Evolutionary conservation across 2,113 vertebrate genomes (phyloP).

Genomic region (Pseudolaguvia tuberculata): DNA sequence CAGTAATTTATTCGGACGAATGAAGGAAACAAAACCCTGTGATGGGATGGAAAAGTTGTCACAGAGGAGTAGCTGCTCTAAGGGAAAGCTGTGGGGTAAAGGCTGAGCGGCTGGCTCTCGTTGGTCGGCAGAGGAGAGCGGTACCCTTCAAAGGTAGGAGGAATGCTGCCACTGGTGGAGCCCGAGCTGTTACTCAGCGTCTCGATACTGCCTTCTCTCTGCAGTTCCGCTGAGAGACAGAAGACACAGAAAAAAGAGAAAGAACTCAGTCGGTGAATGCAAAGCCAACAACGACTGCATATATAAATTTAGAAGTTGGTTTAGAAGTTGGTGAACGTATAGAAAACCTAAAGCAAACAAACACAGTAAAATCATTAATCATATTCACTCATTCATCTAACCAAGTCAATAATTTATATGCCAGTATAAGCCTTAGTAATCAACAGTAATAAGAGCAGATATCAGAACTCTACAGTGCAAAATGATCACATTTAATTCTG

Average conservation of each 20-base stretch:
- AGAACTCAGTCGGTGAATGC: neutral
- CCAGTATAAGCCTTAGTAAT: neutral
- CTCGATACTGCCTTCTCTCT: slow-evolving; percentile 98
- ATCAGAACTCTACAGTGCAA: neutral
- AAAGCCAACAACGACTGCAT: neutral
- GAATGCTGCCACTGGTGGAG: slow-evolving; percentile 96
- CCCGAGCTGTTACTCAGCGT: slow-evolving; percentile 98
- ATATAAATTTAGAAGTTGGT: neutral
- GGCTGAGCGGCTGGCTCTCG: slow-evolving; percentile 93
- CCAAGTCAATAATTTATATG: neutral
- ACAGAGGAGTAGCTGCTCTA: slow-evolving; percentile 50
- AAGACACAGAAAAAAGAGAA: slow-evolving; percentile 5
- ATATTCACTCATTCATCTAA: too few species aligned
- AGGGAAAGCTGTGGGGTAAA: slow-evolving; percentile 88
- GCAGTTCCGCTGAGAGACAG: slow-evolving; percentile 76
- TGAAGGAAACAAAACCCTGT: slow-evolving; percentile 15
- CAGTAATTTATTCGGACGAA: neutral
- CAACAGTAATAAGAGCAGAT: neutral
- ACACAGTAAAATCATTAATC: too few species aligned
- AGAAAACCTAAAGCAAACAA: too few species aligned
- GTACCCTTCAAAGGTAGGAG: slow-evolving; percentile 93
- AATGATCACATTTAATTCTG: neutral
- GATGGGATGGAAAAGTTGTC: slow-evolving; percentile 5
- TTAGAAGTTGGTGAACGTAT: neutral
- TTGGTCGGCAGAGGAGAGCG: slow-evolving; percentile 92